Base-by-base conservation (phyloP, 1,140 invertebrate species). In the Choristoneura fumiferana region DNA sequence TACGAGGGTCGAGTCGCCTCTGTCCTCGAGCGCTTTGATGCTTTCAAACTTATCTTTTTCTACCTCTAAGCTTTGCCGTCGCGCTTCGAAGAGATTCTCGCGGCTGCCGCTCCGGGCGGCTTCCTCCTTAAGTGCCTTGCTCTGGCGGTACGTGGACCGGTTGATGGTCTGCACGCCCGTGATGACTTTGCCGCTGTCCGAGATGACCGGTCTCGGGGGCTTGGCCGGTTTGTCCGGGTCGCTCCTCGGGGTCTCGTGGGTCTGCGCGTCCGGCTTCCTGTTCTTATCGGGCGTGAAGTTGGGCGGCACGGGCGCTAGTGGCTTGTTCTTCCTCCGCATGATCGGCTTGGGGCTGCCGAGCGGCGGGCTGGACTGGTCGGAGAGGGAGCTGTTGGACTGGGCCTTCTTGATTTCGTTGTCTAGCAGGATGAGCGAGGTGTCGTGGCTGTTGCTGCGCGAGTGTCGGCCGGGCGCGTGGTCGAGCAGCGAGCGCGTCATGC, bases 331-430 rank as follows among this genome's bases (percentile, higher is more conserved):
- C 67, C 93, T 89, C 36, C 94, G 90, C 40, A 91, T 89, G 45
- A 93, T 92, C 4, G 94, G 94, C 71, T 94, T 95, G 15, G 94
- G 94, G 76, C 94, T 95, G 6, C 93, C 93, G 13, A 93, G 92
- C 8, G 93, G 92, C 65, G 92, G 93, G 82, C 91, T 92, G 65
- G 91, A 92, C 55, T 91, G 89, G 69, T 93, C 92, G 4, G 92
- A 93, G 1, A 94, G 82, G 63, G 93, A 94, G 62, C 92, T 93
- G 65, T 92, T 94, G 0, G 93, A 94, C 58, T 93, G 91, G 15
- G 93, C 92, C 62, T 93, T 92, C 34, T 93, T 92, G 58, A 94
- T 92, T 29, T 89, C 82, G 57, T 78, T 84, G 36, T 90, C 88
- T 52, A 90, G 60, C 39, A 90, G 67, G 66, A 91, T 90, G 55